Evolutionary conservation across 2,888 invertebrate species (phyloP).

Genomic region (Nezara viridula): DNA sequence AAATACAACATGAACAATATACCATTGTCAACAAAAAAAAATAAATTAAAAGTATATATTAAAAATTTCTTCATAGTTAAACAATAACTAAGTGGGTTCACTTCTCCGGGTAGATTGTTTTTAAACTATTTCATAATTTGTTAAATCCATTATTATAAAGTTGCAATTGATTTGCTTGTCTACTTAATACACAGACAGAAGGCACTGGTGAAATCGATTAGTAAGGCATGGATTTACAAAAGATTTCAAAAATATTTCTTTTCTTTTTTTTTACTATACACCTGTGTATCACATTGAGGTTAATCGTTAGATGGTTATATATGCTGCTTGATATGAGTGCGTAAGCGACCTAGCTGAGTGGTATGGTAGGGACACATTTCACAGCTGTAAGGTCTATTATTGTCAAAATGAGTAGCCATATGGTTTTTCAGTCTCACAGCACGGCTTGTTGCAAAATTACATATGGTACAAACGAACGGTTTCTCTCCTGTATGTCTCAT

Average conservation of each 20-base stretch:
- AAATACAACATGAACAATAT: conserved; percentile 36
- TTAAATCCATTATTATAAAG: neutral
- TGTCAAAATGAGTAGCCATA: conserved; percentile 41
- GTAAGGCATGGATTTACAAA: conserved; percentile 35
- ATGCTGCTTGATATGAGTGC: conserved; percentile 44
- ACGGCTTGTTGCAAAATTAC: conserved; percentile 38
- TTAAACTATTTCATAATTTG: neutral
- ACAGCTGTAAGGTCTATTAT: conserved; percentile 43
- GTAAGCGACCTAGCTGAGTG: conserved; percentile 25
- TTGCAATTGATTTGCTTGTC: neutral
- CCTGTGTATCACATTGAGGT: conserved; percentile 16
- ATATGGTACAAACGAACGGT: conserved; percentile 38
- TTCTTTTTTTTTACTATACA: neutral
- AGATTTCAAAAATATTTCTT: conserved; percentile 7
- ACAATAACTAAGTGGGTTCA: neutral
- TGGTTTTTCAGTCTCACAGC: conserved; percentile 52
- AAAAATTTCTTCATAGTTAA: conserved; percentile 1
- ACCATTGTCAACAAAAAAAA: conserved; percentile 14
- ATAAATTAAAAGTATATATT: conserved; percentile 45
- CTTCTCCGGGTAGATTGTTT: neutral
- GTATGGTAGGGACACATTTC: conserved; percentile 41
- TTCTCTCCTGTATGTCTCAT: conserved; percentile 56
- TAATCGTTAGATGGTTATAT: neutral
- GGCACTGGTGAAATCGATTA: conserved; percentile 29
- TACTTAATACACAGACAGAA: neutral